Base-by-base conservation (phyloP, 1,140 invertebrate species). In the Dendrolimus kikuchii region DNA sequence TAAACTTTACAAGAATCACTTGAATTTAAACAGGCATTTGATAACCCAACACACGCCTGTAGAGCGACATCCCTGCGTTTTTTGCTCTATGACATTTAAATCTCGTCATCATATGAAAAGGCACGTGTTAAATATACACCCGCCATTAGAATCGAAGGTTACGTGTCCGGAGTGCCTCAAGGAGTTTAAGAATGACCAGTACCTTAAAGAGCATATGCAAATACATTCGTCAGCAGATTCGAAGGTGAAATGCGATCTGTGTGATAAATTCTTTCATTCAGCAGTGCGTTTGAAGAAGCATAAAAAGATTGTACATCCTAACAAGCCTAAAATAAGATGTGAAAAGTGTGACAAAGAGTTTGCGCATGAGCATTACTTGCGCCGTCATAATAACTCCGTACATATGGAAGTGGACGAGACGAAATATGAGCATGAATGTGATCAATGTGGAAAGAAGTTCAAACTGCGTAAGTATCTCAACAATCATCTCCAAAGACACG, bases 111-210 rank as follows among this genome's bases (percentile, higher is more conserved):
- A 84, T 44, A 81, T 86, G 80, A 83, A 83, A 9, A 57, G 82
- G 0, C 82, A 86, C 41, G 79, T 86, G 7, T 45, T 86, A 4
- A 86, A 86, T 46, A 81, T 86, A 3, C 82, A 86, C 39, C 82
- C 82, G 5, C 82, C 82, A 1, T 61, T 86, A n/a, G 82, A 86
- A 49, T 86, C 82, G 0, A 86, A 83, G 57, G 82, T 83, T 0
- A 71, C 71, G 0, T 86, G 82, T 52, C 80, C 80, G 0, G 77
- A 83, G 49, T 86, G 82, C 46, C 8, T 81, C 23, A 86, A 86
- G 44, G 82, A 86, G 55, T 86, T 86, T 53, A 86, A 86, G 44
- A 86, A 86, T 49, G 82, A 86, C 40, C 82, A 86, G 50, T 86
- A 86, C 44, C 49, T 86, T 0, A 82, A 78, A 41, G 80, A 86